Evolutionary conservation across 2,113 vertebrate species (phyloP), one percentile per base, ranked within the genome.

Genomic region (Spheniscus mendiculus): DNA sequence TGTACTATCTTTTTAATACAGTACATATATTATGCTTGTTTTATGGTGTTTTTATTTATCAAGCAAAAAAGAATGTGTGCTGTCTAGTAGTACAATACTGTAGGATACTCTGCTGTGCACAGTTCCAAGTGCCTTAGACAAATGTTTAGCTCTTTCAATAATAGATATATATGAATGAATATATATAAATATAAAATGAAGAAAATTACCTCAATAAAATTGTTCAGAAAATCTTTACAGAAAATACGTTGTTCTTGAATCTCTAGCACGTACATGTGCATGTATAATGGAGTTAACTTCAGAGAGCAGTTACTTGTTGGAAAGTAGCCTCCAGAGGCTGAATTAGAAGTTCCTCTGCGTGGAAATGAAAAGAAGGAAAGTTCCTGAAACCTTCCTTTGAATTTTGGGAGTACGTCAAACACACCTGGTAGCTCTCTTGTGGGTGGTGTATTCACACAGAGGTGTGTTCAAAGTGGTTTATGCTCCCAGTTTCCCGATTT

Each of bases 111-210:
- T 89, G 95, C 95, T 90, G 89, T 96, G 96, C 96, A 97, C 97
- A 98, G 76, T 96, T 98, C 84, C 93, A 98, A 98, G 98, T 97
- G 98, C 98, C 98, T 98, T 97, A 98, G 97, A 97, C 89, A 93
- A 91, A 62, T 87, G 93, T 97, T 96, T 94, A 96, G 94, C 85
- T 97, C 95, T 97, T 95, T 92, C 95, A 95, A 89, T 74, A 96
- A 96, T 34, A 97, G 65, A 79, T 70, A 94, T 38, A 85, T 83
- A 95, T 72, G 30, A 96, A 95, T 96, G 4, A 16, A 67, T 95
- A 93, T 42, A 91, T 88, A 96, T 65, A 95, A 95, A 94, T 72
- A 96, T 80, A 93, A 96, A 98, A 94, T 74, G 72, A 94, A 91
- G 66, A 93, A 93, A 87, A 88, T 97, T 92, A 91, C 92, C 93